Base-by-base conservation (phyloP, 2,113 vertebrate species). In the Saguinus midas region DNA sequence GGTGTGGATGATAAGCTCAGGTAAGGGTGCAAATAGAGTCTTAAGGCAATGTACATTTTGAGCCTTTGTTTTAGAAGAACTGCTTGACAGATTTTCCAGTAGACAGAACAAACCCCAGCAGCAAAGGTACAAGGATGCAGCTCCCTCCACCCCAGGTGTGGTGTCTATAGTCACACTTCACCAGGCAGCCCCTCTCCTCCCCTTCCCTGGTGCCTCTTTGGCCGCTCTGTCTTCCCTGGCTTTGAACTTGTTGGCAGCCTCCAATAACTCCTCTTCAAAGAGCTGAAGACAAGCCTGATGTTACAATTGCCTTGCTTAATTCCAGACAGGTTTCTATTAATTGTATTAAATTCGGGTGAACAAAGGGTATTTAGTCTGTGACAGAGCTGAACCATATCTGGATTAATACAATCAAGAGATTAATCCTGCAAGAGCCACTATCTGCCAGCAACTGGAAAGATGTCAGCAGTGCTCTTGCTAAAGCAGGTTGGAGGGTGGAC, bases 341-440 rank as follows among this genome's bases (percentile, higher is more conserved):
- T 95, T 8, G 32, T 93, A 97, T 18, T 94, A 88, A 97, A 95
- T 97, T 96, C 48, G 90, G 97, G 84, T 70, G 87, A 98, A 97
- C 17, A 96, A 86, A 96, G 40, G 35, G 68, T 96, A 98, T 97
- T 98, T 96, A 97, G 86, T 97, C 90, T 97, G 61, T 85, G 97
- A 95, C 81, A 95, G 93, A 97, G 93, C 29, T 97, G 89, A 98
- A 90, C 17, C 0, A 0, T 96, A 91, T 93, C 84, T 97, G 90
- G 72, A 97, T 94, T 90, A 96, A 96, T 40, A 97, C 66, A 97
- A 97, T 97, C 17, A 90, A 1, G 72, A 66, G 95, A 61, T 61
- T 93, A 95, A 95, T 90, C 96, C 90, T 92, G 84, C 79, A 58
- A 96, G 64, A 96, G 90, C 2, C 27, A 94, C 40, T 82, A 8